These are phyloP conservation scores for Trichonephila inaurata DNA, from an alignment of 1,140 invertebrate species.

Conservation along the genomic window DNA sequence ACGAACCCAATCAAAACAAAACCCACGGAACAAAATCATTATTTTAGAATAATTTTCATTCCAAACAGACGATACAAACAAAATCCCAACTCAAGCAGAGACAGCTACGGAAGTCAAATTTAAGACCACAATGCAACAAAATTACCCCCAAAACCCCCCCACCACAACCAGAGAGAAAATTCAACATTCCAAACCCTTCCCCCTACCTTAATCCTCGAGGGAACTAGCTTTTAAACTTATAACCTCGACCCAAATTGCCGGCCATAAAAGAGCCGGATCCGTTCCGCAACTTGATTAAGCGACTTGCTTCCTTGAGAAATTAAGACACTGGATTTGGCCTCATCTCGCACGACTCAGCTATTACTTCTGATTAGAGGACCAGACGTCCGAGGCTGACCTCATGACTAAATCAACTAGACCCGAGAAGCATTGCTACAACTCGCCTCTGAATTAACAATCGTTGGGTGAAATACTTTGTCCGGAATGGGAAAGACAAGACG, in stretches of 20 bases:
- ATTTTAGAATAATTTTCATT: too few relatives aligned
- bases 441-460: conserved; percentile 24
- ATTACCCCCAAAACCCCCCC: background rate
- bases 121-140: background rate
- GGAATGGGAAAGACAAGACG: background rate
- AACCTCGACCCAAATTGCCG: conserved; percentile 36
- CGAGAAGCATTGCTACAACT: background rate
- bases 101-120: background rate
- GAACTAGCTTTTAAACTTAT: conserved; percentile 50
- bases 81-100: background rate
- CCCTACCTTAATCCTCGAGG: background rate
- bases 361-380: conserved; percentile 53
- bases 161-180: background rate
- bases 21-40: too few relatives aligned
- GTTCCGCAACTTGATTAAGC: conserved; percentile 42
- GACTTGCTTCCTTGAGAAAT: background rate
- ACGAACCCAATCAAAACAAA: too few relatives aligned
- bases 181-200: background rate
- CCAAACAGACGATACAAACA: background rate
- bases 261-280: conserved; percentile 44
- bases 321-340: conserved; percentile 14
- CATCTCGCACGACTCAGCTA: conserved; percentile 6
- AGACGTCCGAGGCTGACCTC: conserved; percentile 39
- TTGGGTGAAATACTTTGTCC: background rate
- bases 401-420: conserved; percentile 31